A percentile compares a stretch with the other conserved stretches of the same genome.
These are phyloP conservation scores for Mylabris phalerata DNA, from an alignment of 1,140 invertebrate genomes.

Conservation along the genomic window DNA sequence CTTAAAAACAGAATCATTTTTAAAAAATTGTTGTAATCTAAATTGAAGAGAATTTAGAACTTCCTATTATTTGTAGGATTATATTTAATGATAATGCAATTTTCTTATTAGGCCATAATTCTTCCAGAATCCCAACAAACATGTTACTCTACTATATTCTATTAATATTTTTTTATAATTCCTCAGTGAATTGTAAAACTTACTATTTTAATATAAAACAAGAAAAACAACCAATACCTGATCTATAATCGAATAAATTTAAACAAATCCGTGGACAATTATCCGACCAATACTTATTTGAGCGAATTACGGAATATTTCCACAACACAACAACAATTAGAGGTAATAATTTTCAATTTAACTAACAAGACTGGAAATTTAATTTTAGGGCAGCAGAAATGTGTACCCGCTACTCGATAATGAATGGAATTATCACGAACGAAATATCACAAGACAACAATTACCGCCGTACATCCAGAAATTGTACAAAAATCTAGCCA, in stretches of 20 bases:
- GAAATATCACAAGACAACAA: not conserved
- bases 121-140: conserved; percentile 3
- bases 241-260: conserved; percentile 1
- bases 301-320: conserved; percentile 1
- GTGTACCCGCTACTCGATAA: conserved; percentile 1
- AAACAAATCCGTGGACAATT: not conserved
- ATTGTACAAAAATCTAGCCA: not conserved
- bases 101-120: conserved; percentile 6
- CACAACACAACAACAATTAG: too few species aligned
- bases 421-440: conserved; percentile 7
- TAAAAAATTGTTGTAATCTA: conserved; percentile 2
- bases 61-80: not conserved
- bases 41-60: conserved; percentile 10
- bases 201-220: conserved; percentile 12
- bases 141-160: not conserved
- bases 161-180: not conserved
- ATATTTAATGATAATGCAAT: conserved; percentile 2
- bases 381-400: not conserved
- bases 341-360: too few species aligned
- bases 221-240: conserved; percentile 3
- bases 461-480: conserved; percentile 3
- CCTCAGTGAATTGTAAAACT: not conserved
- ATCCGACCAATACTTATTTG: not conserved
- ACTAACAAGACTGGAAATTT: too few species aligned
- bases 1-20: not conserved